Conservation (phyloP, 53 echinoderm and acorn worm genomes). For the Hippasteria phrygiana region DNA sequence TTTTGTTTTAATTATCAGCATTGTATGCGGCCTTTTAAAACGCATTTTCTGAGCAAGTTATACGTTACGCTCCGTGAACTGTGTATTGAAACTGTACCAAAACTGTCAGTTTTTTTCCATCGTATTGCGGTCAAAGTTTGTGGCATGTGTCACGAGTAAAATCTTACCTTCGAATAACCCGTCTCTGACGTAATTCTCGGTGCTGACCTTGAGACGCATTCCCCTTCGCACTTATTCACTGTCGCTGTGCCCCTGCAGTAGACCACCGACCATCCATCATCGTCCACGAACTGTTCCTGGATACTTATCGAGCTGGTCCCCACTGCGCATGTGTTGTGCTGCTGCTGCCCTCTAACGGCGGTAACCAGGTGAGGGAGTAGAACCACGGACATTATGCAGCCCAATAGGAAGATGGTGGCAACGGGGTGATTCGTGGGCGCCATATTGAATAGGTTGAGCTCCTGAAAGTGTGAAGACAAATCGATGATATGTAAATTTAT, state of each 20-base stretch:
- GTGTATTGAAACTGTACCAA: no score
- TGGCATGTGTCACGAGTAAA: no score
- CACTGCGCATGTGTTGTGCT: neutral
- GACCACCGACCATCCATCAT: constrained; percentile 6
- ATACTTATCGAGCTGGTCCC: constrained; percentile 16
- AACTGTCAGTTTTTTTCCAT: no score
- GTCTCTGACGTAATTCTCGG: constrained; percentile 15
- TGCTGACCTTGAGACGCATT: constrained; percentile 9
- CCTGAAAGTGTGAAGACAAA: neutral
- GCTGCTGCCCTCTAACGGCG: constrained; percentile 10
- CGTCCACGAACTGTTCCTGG: constrained; percentile 25
- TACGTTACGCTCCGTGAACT: no score
- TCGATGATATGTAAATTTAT: neutral
- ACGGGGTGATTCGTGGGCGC: neutral
- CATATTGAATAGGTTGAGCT: constrained; percentile 4
- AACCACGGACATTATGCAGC: constrained; percentile 24
- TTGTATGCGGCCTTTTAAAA: no score
- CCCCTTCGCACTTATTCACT: constrained; percentile 50
- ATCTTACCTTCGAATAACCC: constrained; percentile 42
- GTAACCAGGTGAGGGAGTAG: constrained; percentile 13
- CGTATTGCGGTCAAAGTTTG: no score
- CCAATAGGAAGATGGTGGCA: neutral
- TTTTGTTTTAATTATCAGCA: no score
- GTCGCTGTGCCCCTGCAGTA: constrained; percentile 44
- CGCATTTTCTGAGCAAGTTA: no score